Conservation (phyloP, 2,113 vertebrate species). For the Phaethornis superciliosus region DNA sequence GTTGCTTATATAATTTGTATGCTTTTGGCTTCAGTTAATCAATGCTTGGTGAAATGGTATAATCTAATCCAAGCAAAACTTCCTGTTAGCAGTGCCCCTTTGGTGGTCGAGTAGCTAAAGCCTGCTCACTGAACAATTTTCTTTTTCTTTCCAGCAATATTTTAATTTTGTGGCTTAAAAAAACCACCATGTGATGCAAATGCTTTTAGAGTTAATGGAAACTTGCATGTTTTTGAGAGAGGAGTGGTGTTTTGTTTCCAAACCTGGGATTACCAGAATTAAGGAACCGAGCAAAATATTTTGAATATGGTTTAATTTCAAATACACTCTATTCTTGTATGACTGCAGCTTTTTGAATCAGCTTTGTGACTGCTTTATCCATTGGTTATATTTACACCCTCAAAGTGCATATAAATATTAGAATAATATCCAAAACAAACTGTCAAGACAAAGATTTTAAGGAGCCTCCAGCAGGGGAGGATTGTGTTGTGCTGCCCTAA, state of each 20-base stretch:
- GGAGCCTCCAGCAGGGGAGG: background rate
- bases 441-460: slow-evolving; percentile 33
- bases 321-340: background rate
- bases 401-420: slow-evolving; percentile 43
- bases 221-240: background rate
- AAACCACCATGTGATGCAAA: background rate
- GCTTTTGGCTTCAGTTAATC: background rate
- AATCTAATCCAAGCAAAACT: slow-evolving; percentile 16
- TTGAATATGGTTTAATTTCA: slow-evolving; percentile 6
- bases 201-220: background rate
- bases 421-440: slow-evolving; percentile 48
- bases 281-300: background rate
- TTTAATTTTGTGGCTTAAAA: background rate
- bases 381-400: slow-evolving; percentile 7
- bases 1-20: background rate
- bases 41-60: background rate
- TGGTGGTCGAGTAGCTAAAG: background rate
- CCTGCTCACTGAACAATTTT: background rate
- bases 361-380: background rate
- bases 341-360: slow-evolving; percentile 2
- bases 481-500: slow-evolving; percentile 4
- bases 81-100: background rate
- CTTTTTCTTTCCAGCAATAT: background rate
- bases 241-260: slow-evolving; percentile 21
- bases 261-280: background rate